Conservation (phyloP, 2,797 vertebrate genomes). For the Labroides dimidiatus region DNA sequence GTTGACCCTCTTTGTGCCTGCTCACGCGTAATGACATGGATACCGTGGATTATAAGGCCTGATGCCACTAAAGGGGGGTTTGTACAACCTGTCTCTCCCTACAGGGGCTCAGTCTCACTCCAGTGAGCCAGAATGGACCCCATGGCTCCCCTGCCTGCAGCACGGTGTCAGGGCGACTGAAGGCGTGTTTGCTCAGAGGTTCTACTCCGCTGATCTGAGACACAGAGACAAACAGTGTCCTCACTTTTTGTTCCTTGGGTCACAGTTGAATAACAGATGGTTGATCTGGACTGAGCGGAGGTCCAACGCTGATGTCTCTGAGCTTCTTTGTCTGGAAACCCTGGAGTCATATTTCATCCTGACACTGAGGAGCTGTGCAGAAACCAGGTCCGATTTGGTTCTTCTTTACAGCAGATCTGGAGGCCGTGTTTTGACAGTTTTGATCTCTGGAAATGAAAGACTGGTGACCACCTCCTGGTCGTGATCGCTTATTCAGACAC, state of each 20-base stretch:
- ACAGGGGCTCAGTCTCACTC: conserved; percentile 51
- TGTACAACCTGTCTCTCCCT: conserved; percentile 25
- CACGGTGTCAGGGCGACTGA: neutral
- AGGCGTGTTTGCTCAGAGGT: conserved; percentile 29
- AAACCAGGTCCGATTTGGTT: conserved; percentile 47
- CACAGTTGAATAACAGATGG: conserved; percentile 67
- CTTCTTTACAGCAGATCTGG: conserved; percentile 26
- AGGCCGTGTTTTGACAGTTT: conserved; percentile 27
- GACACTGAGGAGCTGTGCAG: conserved; percentile 18
- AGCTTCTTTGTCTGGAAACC: conserved; percentile 34
- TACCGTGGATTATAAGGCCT: conserved; percentile 53
- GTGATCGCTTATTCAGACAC: conserved; percentile 17
- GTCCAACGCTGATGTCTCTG: conserved; percentile 4
- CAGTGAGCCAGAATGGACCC: conserved; percentile 42
- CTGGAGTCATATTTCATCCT: conserved; percentile 19
- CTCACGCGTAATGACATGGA: conserved; percentile 60
- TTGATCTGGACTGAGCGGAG: conserved; percentile 43
- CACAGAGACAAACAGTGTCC: conserved; percentile 21
- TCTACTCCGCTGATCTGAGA: conserved; percentile 58
- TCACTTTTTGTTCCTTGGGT: conserved; percentile 40
- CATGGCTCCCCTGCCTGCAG: conserved; percentile 32
- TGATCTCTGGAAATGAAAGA: conserved; percentile 47
- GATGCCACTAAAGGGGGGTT: conserved; percentile 10
- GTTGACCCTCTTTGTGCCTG: conserved; percentile 53
- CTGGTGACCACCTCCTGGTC: conserved; percentile 37